A percentile compares a stretch with the other conserved stretches of the same genome.
Evolutionary conservation across 2,797 vertebrate genomes (phyloP).

Genomic region (Sebastes vulpes): DNA sequence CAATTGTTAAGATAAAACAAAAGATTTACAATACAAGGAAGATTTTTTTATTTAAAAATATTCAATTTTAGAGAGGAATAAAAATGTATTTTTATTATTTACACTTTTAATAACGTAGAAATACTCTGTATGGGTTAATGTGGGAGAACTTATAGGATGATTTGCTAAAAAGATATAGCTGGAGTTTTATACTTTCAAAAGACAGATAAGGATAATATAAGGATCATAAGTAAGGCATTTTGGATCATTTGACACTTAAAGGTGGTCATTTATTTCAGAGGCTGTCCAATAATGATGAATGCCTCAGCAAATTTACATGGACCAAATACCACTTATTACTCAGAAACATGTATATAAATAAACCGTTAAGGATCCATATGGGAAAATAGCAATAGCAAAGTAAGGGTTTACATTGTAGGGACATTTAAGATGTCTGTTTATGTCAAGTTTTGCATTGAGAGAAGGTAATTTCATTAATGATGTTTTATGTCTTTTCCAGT

Average conservation of each 20-base stretch:
- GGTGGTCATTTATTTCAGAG: neutral
- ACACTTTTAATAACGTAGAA: neutral
- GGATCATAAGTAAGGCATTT: neutral
- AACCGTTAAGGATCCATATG: neutral
- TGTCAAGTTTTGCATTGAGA: neutral
- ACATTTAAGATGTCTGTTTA: neutral
- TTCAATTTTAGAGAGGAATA: neutral
- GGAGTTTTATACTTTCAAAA: neutral
- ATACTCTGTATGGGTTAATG: neutral
- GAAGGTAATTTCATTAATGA: neutral
- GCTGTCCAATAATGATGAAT: neutral
- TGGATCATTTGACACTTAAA: neutral
- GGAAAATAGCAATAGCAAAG: neutral
- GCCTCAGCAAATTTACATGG: neutral
- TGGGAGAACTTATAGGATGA: neutral
- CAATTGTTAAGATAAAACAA: neutral
- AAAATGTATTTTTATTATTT: neutral
- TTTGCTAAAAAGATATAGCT: neutral
- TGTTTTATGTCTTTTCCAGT: conserved; percentile 68
- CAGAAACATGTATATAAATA: neutral
- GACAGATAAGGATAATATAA: neutral
- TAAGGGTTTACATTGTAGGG: neutral
- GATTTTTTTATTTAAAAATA: neutral
- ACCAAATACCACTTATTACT: neutral
- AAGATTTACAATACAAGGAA: neutral